phyloP scores from a whole-genome alignment of 2,113 vertebrate species.

The Phalacrocorax brasilianus region DNA sequence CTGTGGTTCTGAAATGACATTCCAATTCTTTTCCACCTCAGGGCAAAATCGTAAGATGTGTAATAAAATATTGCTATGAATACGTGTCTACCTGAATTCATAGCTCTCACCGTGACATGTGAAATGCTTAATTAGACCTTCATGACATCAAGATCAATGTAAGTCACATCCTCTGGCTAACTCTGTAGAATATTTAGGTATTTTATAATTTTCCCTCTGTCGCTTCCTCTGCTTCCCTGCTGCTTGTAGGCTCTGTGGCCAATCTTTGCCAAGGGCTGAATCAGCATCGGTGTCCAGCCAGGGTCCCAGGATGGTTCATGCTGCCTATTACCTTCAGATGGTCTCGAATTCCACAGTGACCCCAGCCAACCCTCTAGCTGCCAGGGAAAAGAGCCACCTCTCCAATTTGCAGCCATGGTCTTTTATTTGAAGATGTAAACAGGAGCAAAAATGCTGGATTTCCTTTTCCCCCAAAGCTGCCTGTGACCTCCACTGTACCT shows the following conservation, averaged over 20 bases:
- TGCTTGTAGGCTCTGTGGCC: not conserved
- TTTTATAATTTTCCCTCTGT: not conserved
- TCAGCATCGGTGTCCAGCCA: not conserved
- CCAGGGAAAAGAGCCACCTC: not conserved
- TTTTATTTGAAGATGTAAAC: not conserved
- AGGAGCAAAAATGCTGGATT: not conserved
- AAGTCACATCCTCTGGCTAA: not conserved
- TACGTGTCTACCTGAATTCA: not conserved
- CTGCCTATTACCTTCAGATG: not conserved
- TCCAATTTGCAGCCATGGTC: not conserved
- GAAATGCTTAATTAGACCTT: not conserved
- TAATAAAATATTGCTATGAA: not conserved
- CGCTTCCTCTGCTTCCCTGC: not conserved
- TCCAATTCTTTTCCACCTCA: not conserved
- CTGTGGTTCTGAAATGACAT: not conserved
- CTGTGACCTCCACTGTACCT: not conserved
- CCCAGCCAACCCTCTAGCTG: not conserved
- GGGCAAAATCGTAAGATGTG: not conserved
- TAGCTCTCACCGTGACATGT: not conserved
- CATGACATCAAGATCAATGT: not conserved
- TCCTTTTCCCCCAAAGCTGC: not conserved
- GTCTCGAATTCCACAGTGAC: not conserved
- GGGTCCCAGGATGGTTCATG: not conserved
- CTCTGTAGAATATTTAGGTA: not conserved
- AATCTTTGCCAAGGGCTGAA: not conserved